Evolutionary conservation across 1,140 invertebrate genomes (phyloP), one percentile per base, ranked within the genome.

Genomic region (Asobara japonica): DNA sequence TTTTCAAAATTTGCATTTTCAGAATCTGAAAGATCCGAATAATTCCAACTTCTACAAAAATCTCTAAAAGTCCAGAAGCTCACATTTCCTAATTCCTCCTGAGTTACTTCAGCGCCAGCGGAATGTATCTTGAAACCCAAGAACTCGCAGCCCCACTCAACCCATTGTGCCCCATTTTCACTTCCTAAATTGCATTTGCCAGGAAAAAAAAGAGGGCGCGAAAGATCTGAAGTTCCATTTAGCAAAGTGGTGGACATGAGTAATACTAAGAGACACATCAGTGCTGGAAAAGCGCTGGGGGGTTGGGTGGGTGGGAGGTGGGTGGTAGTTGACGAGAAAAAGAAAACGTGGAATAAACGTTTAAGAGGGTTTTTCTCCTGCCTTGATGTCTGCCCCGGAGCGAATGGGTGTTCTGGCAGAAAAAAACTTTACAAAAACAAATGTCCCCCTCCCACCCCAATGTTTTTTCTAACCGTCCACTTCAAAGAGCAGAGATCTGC

Each of bases 291-390:
- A 56, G 25, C 13, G 22, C 20, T n/a, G n/a, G n/a, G n/a, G n/a
- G n/a, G n/a, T n/a, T n/a, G n/a, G n/a, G 51, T 4, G 51, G 13
- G 45, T 18, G 45, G 18, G 45, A 7, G 51, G 18, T 10, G 22
- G 20, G 2, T 25, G 51, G 25, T 18, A 56, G 22, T 25, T 56
- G 51, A 13, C 22, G 51, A 56, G 18, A 56, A 56, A 56, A 56
- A 25, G 51, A 56, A 56, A 56, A 69, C 18, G 51, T 36, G 48
- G n/a, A 61, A 51, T 30, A 65, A 30, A 61, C 69, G 60, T 62
- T 71, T 71, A 71, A 71, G 69, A 71, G 38, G 11, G 18, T 71
- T 71, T 71, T 56, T 71, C 38, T 61, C 30, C 29, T 61, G 18
- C 27, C 22, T 65, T 62, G 16, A 8, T 25, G 38, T 65, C 16